Evolutionary conservation across 2,888 invertebrate genomes (phyloP), one percentile per base, ranked within the genome.

Genomic region (Keiferia lycopersicella): DNA sequence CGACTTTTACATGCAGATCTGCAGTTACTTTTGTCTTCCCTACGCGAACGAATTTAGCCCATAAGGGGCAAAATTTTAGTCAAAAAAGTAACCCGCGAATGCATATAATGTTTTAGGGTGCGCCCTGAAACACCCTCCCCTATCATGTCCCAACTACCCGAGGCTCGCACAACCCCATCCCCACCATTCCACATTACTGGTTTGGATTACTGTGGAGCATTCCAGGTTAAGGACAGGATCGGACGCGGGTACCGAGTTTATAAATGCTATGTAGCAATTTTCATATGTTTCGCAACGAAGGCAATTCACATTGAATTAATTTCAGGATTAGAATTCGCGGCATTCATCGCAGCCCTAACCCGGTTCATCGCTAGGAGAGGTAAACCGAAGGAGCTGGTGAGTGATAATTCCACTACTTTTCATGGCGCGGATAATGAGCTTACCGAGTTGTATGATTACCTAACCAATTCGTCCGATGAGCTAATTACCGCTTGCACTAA

Each of bases 381-480:
- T 61, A 61, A 26, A 48, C 61, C 61, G 0, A 26, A 18, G n/a
- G 48, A 48, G n/a, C 4, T 61, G 61, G 61, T 61, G 14, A 61
- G 61, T 26, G 61, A 61, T 26, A 61, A 61, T 26, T 45, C 48
- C 14, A 61, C 61, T 48, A 61, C 61, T n/a, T 61, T 61, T 26
- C 26, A 26, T 26, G 61, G 61, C 14, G 61, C 61, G 14, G 4
- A 61, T 26, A 61, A 61, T n/a, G 61, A 61, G 20, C 16, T 61
- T 18, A 26, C 1, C 7, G 61, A 48, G 1, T 48, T 61, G 20
- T 61, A 26, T 26, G 11, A 45, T 20, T 61, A 41, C 20, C 14
- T 61, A 26, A 45, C 41, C 0, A n/a, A 2, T 16, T 48, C 34
- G 14, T 38, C 38, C 3, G 16, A 18, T 6, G 12, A 59, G 12